Conservation (phyloP, 1,140 invertebrate species). For the Caenorhabditis latens region DNA sequence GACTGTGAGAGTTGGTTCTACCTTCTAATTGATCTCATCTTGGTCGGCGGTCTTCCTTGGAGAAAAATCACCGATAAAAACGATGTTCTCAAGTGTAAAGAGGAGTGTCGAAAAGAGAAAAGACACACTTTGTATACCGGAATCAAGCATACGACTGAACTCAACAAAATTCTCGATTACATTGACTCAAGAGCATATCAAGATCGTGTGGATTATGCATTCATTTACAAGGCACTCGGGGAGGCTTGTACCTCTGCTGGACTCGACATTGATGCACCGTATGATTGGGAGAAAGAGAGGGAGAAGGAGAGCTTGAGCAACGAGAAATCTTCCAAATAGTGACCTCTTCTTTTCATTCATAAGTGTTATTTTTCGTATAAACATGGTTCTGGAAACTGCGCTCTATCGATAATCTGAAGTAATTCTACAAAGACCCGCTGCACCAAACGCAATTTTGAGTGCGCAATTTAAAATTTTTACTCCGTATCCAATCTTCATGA, state of each 20-base stretch:
- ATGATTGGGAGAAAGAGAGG: conserved; percentile 66
- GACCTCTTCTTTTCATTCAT: too few relatives aligned
- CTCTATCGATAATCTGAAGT: too few relatives aligned
- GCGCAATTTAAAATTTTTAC: too few relatives aligned
- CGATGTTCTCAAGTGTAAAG: conserved; percentile 63
- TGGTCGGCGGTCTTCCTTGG: conserved; percentile 58
- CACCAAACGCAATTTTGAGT: too few relatives aligned
- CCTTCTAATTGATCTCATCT: conserved; percentile 60
- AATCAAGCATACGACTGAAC: conserved; percentile 23
- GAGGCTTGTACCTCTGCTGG: conserved; percentile 51
- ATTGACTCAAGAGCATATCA: conserved; percentile 62
- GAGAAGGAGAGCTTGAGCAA: conserved; percentile 1
- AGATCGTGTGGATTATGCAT: conserved; percentile 60
- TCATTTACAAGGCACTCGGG: conserved; percentile 54
- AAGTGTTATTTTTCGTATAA: too few relatives aligned
- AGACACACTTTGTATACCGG: conserved; percentile 55
- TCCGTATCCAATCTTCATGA: too few relatives aligned
- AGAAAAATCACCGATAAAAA: conserved; percentile 61
- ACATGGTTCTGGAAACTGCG: too few relatives aligned
- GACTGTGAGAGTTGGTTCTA: conserved; percentile 67
- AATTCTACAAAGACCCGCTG: too few relatives aligned
- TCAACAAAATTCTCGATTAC: conserved; percentile 63
- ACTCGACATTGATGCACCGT: conserved; percentile 66
- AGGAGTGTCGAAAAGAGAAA: conserved; percentile 67
- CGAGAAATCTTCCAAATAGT: conserved; percentile 12